Conservation (phyloP, 2,797 vertebrate genomes). For the Pipistrellus nathusii region DNA sequence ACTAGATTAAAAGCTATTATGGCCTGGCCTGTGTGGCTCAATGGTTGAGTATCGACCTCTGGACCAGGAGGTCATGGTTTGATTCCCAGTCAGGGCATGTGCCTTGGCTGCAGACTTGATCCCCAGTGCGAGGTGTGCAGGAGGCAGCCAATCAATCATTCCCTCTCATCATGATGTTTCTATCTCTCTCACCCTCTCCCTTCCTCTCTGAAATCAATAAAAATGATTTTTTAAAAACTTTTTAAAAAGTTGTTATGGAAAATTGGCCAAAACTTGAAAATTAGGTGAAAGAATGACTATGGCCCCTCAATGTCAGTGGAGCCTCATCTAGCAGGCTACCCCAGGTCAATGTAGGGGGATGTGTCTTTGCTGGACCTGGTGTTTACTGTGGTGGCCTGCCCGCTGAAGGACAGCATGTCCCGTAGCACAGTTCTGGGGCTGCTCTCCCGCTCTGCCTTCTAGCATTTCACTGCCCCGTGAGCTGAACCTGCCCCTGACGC, state of each 20-base stretch:
- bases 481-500: not conserved
- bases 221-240: too few relatives aligned
- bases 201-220: too few relatives aligned
- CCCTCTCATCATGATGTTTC: too few relatives aligned
- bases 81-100: too few relatives aligned
- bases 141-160: too few relatives aligned
- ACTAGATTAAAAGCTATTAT: not conserved
- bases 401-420: not conserved
- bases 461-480: not conserved
- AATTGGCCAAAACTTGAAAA: slow-evolving; percentile 32
- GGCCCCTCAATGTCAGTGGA: not conserved
- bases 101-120: too few relatives aligned
- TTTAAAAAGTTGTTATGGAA: slow-evolving; percentile 2
- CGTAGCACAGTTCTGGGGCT: too few relatives aligned
- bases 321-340: not conserved
- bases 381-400: accelerated
- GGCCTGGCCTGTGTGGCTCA: not conserved
- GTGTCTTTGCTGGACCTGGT: not conserved
- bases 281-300: not conserved
- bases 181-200: too few relatives aligned
- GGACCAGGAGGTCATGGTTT: too few relatives aligned
- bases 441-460: not conserved
- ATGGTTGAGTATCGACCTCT: too few relatives aligned
- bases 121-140: too few relatives aligned
- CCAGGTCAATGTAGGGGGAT: not conserved